Evolutionary conservation across 2,888 invertebrate species (phyloP).

Genomic region (Dynastes hyllus): DNA sequence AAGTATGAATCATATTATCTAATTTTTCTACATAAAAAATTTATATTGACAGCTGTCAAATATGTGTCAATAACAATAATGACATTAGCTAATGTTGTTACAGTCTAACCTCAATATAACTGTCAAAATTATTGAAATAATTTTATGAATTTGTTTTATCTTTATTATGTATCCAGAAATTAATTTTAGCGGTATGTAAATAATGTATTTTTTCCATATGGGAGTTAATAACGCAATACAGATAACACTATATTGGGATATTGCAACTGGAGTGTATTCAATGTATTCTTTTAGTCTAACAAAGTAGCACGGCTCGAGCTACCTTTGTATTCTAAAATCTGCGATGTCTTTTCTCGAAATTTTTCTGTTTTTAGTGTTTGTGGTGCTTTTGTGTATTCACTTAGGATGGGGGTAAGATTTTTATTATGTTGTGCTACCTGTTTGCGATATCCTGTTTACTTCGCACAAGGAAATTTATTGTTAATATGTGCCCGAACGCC

Average conservation of each 20-base stretch:
- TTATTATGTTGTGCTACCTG: background rate
- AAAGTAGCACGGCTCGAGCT: too few species aligned
- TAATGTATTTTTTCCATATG: background rate
- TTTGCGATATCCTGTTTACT: background rate
- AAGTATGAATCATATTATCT: slow-evolving; percentile 44
- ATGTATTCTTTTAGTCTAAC: background rate
- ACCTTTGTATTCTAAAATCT: background rate
- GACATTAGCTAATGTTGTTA: too few species aligned
- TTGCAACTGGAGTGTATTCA: background rate
- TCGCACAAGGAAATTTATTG: too few species aligned
- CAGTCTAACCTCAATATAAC: too few species aligned
- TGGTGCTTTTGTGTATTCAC: background rate
- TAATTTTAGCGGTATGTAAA: background rate
- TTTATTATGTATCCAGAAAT: background rate
- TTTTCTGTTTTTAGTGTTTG: background rate
- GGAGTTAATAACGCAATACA: background rate
- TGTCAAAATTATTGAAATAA: too few species aligned
- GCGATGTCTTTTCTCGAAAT: background rate
- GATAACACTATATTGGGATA: background rate
- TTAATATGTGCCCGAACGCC: too few species aligned
- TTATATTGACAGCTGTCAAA: too few species aligned
- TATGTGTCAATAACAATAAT: background rate
- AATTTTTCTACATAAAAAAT: background rate
- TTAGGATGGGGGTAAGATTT: background rate
- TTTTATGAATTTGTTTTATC: too few species aligned